Base-by-base conservation (phyloP, 2,113 vertebrate genomes). In the Eleginops maclovinus region DNA sequence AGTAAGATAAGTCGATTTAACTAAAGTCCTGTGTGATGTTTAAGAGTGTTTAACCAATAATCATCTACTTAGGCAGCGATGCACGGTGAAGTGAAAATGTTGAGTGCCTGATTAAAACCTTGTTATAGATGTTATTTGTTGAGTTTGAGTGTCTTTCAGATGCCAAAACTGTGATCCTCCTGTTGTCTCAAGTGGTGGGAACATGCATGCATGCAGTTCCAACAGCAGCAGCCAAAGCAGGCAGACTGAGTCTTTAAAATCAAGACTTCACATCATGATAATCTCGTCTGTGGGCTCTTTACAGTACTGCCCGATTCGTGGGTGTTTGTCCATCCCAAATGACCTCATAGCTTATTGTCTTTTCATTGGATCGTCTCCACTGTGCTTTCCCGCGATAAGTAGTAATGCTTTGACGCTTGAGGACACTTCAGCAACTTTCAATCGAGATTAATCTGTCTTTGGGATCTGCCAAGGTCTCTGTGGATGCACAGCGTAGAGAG, bases 401-500 rank as follows among this genome's bases (percentile, higher is more conserved):
- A 77, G 85, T 63, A 64, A 78, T 11, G 56, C 81, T 86, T 83
- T 89, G 90, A 83, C 58, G 88, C 88, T 89, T 78, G 89, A 88
- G 80, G 87, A 89, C 88, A 87, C 92, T 92, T 84, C 49, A 89
- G 82, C 88, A 86, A 87, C 81, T 88, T 89, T 89, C 86, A 87
- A 79, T 88, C 84, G 54, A 77, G 91, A 93, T 89, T 63, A 88
- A 91, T 91, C 82, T 81, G 79, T 88, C 81, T 88, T 83, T 78
- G 87, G 84, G 78, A 89, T 91, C 79, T 75, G 81, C 82, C 87
- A 77, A 87, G 90, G 91, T 88, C 85, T 64, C 85, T 15, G 74
- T 68, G 82, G 81, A 82, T 36, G 78, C 65, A 10, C 72, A 24
- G 84, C 78, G 28, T 46, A 66, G 50, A 51, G 66, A 64, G 43